Percentiles rank a stretch among this genome's conserved stretches.
These are phyloP conservation scores for Cetonia aurata DNA, from an alignment of 2,888 invertebrate genomes.

Conservation along the genomic window DNA sequence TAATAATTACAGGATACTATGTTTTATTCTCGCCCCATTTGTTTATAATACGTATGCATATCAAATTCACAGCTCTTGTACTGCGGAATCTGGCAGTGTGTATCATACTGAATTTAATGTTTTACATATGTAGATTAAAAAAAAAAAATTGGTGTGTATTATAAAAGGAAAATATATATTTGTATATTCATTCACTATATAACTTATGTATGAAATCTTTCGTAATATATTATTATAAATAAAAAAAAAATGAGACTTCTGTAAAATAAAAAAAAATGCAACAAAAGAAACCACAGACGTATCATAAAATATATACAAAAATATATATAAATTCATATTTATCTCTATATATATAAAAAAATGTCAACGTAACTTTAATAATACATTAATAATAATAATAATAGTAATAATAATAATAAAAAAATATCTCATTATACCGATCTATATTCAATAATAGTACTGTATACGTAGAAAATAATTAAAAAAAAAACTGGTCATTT, in stretches of 20 bases:
- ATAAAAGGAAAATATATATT: conserved; percentile 39
- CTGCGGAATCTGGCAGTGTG: conserved; percentile 42
- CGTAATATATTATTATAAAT: conserved; percentile 24
- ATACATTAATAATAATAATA: neutral
- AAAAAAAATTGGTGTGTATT: conserved; percentile 19
- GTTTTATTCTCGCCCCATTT: too few species aligned
- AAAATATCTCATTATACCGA: conserved; percentile 7
- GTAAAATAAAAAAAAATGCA: conserved; percentile 53
- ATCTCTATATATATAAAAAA: conserved; percentile 62
- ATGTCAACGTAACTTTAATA: conserved; percentile 54
- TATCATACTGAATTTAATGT: neutral
- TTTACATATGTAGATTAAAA: neutral
- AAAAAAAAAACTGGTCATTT: too few species aligned
- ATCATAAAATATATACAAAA: conserved; percentile 46
- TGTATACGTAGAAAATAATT: too few species aligned
- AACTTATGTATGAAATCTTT: conserved; percentile 26
- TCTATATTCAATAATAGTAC: too few species aligned
- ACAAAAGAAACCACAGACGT: conserved; percentile 57
- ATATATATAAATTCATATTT: conserved; percentile 41
- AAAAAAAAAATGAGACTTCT: conserved; percentile 33
- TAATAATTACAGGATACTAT: too few species aligned
- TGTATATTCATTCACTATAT: conserved; percentile 17
- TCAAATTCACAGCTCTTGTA: conserved; percentile 32
- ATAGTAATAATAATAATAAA: conserved; percentile 37
- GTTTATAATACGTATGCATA: too few species aligned